Base-by-base conservation (phyloP, 2,797 vertebrate species). In the Petrocephalus sullivani region DNA sequence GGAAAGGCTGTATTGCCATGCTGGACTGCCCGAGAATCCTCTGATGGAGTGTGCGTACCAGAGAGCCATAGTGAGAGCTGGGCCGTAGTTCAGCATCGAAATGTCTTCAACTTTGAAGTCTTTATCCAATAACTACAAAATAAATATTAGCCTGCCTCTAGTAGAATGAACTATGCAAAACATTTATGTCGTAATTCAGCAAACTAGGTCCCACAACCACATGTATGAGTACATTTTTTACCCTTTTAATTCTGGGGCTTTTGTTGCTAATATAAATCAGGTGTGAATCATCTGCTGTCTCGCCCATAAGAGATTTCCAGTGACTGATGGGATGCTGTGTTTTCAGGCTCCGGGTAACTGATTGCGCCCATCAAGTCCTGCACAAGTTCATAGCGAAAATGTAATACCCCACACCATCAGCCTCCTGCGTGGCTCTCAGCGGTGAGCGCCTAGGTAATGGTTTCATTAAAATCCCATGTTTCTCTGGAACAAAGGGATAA, bases 381-480 rank as follows among this genome's bases (percentile, higher is more conserved):
- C 54, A 19, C 4, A 56, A 37, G 51, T 58, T 85, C 84, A 57
- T 56, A 57, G 23, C 53, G 16, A 58, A 58, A 33, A 56, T 56
- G n/a, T 21, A 84, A 54, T 4, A 84, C 14, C 84, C 84, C n/a
- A 51, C 19, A 51, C 54, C 84, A 10, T 14, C 84, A 7, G 21
- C 54, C 28, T 54, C n/a, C 19, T 54, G 46, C 81, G n/a, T 54
- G 46, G 49, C n/a, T 54, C 12, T 51, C 81, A 51, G 46, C 2
- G 1, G 54, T 14, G 16, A 33, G 5, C 0, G 28, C 84, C 84
- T 33, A 33, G 9, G 84, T 57, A 85, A 56, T 85, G 54, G 10
- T 85, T 85, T 85, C 54, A 85, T 56, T 85, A 85, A 54, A 85
- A 85, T 57, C 58, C 53, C 10, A 37, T 85, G 23, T 58, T 85